Base-by-base conservation (phyloP, 1,140 invertebrate genomes). In the Plodia interpunctella region DNA sequence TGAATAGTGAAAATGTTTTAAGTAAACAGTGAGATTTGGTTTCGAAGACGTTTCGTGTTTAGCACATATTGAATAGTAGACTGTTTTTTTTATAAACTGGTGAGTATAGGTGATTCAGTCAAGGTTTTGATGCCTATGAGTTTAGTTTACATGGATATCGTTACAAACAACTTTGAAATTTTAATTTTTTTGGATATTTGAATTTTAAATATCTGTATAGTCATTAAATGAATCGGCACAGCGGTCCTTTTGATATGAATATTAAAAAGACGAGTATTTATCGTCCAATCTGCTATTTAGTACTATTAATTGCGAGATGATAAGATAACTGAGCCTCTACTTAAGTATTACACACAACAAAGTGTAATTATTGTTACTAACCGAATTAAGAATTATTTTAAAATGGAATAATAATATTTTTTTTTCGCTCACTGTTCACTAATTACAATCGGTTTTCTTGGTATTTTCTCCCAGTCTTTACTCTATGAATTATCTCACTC, bases 1-100 rank as follows among this genome's bases (percentile, higher is more conserved):
- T 44, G 38, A 15, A 44, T 44, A 15, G 38, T 44, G 38, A 10
- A 15, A 44, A 44, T 44, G 38, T 44, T 5, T n/a, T 15, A 15
- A 44, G 38, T 44, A 44, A 44, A 44, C 38, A 44, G 38, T 44
- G 38, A 44, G 38, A 44, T 44, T 44, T 15, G 38, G 32, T 35
- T 35, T 44, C 15, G 38, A 44, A 44, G 38, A 44, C 38, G 38
- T 15, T 44, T 44, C 38, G 38, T 44, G 38, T 44, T 44, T 44
- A 44, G n/a, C 38, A 44, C 38, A 17, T 44, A n/a, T 44, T 2
- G 1, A 38, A 9, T 2, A 9, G n/a, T n/a, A 38, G 13, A 38
- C 13, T 38, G 35, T 38, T 38, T 38, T 3, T 35, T 35, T 35
- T 2, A 35, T 35, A 9, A 13, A 13, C 10, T n/a, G 15, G 38